Evolutionary conservation across 2,888 invertebrate species (phyloP).

Genomic region (Craniophora ligustri): DNA sequence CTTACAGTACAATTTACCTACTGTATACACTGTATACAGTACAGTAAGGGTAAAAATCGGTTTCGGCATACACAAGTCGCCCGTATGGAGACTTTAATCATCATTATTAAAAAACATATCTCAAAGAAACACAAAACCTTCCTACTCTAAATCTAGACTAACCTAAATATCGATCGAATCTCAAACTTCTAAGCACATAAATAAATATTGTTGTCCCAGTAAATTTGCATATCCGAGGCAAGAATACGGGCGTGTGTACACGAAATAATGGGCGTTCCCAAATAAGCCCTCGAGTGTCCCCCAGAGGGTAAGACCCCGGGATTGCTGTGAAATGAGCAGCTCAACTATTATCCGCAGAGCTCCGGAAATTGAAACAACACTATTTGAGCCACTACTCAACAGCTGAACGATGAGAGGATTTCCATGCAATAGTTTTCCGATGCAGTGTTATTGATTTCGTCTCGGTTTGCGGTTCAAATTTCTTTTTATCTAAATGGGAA

Average conservation of each 20-base stretch:
- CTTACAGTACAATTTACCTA: too few species aligned
- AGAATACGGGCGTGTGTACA: not conserved
- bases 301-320: not conserved
- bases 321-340: constrained; percentile 16
- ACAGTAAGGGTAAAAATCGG: too few species aligned
- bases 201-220: not conserved
- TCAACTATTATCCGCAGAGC: constrained; percentile 12
- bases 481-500: too few species aligned
- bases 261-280: constrained; percentile 3
- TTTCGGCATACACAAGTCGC: too few species aligned
- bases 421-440: not conserved
- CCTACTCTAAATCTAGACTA: too few species aligned
- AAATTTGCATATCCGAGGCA: constrained; percentile 3
- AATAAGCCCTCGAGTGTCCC: constrained; percentile 13
- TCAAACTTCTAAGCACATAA: not conserved
- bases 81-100: too few species aligned
- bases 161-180: too few species aligned
- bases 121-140: not conserved
- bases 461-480: not conserved
- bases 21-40: too few species aligned
- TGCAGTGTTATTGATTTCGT: not conserved
- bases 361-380: constrained; percentile 36
- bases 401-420: constrained; percentile 10
- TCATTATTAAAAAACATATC: too few species aligned
- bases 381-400: constrained; percentile 17